Evolutionary conservation across 2,888 invertebrate species (phyloP).

Genomic region (Scotopteryx bipunctaria): DNA sequence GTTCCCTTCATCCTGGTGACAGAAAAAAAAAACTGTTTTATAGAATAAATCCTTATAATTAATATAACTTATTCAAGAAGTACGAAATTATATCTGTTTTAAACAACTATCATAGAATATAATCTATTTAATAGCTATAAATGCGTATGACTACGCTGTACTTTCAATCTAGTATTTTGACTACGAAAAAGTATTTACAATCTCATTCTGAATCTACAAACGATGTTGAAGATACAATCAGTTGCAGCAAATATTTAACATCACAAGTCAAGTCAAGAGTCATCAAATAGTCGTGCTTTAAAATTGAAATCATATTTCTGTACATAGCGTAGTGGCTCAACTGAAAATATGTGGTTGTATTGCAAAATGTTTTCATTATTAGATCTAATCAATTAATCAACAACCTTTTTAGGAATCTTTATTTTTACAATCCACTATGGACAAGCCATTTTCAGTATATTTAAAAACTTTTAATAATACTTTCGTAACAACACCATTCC

Average conservation of each 20-base stretch:
- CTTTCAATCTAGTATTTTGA: slow-evolving; percentile 46
- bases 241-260: slow-evolving; percentile 38
- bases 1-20: not conserved
- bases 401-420: not conserved
- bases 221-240: slow-evolving; percentile 37
- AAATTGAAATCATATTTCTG: slow-evolving; percentile 66
- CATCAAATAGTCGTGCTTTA: slow-evolving; percentile 47
- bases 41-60: slow-evolving; percentile 65
- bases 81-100: slow-evolving; percentile 64
- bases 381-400: slow-evolving; percentile 8
- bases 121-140: slow-evolving; percentile 65
- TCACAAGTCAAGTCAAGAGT: slow-evolving; percentile 48
- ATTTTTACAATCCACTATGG: not conserved
- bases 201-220: slow-evolving; percentile 27
- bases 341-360: slow-evolving; percentile 30
- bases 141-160: slow-evolving; percentile 58
- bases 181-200: slow-evolving; percentile 43
- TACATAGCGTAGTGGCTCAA: slow-evolving; percentile 43
- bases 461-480: slow-evolving; percentile 18
- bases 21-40: slow-evolving; percentile 33
- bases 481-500: slow-evolving; percentile 33
- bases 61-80: slow-evolving; percentile 56
- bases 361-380: not conserved
- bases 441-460: not conserved
- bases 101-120: slow-evolving; percentile 60